phyloP scores from a whole-genome alignment of 2,797 vertebrate species.

The Pipistrellus pipistrellus region DNA sequence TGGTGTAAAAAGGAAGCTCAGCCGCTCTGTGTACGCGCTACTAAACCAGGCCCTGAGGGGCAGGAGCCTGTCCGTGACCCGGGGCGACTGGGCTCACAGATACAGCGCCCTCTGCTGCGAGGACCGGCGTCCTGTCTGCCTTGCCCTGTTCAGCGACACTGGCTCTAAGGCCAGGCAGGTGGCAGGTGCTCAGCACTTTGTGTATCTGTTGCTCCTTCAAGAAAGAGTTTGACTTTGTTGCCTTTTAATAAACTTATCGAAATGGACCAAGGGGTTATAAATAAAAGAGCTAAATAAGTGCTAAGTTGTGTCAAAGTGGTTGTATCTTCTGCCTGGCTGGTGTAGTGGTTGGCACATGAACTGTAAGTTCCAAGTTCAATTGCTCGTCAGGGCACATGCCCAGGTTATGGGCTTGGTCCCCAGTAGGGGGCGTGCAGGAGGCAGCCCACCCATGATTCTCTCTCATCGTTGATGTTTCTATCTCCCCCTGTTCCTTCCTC shows the following conservation, averaged over 20 bases:
- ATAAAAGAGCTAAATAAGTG: neutral
- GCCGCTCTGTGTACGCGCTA: fast-evolving
- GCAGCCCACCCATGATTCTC: too few relatives aligned
- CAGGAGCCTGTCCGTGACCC: fast-evolving
- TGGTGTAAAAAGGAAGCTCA: fast-evolving
- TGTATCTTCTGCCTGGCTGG: neutral
- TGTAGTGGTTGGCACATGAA: too few relatives aligned
- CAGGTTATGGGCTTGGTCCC: too few relatives aligned
- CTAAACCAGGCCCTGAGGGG: fast-evolving
- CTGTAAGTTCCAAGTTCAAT: too few relatives aligned
- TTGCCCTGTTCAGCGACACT: neutral
- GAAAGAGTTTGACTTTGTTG: too few relatives aligned
- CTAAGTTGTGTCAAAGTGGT: fast-evolving
- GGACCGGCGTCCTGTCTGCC: fast-evolving
- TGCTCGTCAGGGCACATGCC: too few relatives aligned
- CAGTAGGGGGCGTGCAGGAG: too few relatives aligned
- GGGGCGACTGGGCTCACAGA: neutral
- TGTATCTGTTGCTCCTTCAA: neutral
- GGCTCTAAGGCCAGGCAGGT: neutral
- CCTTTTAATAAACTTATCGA: neutral
- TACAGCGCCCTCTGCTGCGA: fast-evolving
- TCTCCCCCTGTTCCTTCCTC: too few relatives aligned
- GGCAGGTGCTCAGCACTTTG: neutral
- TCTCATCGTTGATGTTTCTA: too few relatives aligned
- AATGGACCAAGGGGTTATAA: too few relatives aligned